A percentile compares a stretch with the other conserved stretches of the same genome.
These are phyloP conservation scores for Lagorchestes hirsutus DNA, from an alignment of 2,797 vertebrate genomes.

Conservation along the genomic window DNA sequence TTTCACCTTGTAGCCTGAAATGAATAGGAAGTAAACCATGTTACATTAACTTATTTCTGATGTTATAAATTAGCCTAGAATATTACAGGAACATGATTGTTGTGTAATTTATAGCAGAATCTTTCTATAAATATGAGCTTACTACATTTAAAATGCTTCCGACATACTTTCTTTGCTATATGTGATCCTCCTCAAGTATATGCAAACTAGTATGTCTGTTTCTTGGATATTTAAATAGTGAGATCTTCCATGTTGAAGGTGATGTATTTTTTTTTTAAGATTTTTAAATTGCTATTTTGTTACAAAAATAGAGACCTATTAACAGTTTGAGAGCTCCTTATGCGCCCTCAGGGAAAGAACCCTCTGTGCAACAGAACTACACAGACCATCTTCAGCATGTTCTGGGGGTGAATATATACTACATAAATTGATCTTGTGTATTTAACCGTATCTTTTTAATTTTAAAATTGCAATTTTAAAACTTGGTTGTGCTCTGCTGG, in stretches of 20 bases:
- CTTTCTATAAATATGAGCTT: conserved; percentile 88
- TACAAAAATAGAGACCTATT: conserved; percentile 89
- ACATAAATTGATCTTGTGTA: conserved; percentile 89
- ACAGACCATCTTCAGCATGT: conserved; percentile 89
- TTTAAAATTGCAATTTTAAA: conserved; percentile 87
- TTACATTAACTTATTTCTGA: conserved; percentile 88
- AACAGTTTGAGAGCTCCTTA: conserved; percentile 88
- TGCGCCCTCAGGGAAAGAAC: conserved; percentile 92
- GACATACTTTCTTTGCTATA: conserved; percentile 87
- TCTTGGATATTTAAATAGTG: conserved; percentile 89
- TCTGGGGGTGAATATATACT: conserved; percentile 89
- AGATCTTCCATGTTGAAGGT: conserved; percentile 89
- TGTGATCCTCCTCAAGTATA: conserved; percentile 87
- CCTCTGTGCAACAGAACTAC: conserved; percentile 90
- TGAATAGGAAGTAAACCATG: conserved; percentile 85
- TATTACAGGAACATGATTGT: conserved; percentile 86
- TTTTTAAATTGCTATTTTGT: conserved; percentile 90
- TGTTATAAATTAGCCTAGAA: conserved; percentile 86
- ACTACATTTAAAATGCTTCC: conserved; percentile 89
- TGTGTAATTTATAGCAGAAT: conserved; percentile 87
- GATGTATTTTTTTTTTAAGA: conserved; percentile 89
- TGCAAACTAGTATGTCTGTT: conserved; percentile 88
- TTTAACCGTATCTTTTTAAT: conserved; percentile 89
- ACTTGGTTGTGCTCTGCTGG: conserved; percentile 89
- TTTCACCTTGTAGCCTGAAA: conserved; percentile 82